Conservation (phyloP, 2,113 vertebrate species). For the Spermophilus dauricus region DNA sequence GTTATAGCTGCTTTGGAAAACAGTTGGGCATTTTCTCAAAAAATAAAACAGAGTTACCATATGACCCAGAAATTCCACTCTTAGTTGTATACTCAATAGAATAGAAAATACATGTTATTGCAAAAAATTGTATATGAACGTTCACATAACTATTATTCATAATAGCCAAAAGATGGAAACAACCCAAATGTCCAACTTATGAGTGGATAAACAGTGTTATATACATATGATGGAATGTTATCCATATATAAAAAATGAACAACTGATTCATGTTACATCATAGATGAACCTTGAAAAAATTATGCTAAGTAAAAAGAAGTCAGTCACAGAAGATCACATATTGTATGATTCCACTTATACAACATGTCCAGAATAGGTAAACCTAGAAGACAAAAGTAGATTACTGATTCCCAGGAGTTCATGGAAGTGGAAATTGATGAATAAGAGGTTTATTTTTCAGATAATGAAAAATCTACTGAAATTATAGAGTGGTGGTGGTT, state of each 20-base stretch:
- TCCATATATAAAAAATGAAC: background rate
- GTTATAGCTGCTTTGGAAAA: background rate
- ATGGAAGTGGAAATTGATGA: background rate
- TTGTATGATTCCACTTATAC: background rate
- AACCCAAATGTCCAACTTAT: background rate
- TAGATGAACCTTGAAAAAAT: slow-evolving; percentile 15
- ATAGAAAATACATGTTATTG: too few species aligned
- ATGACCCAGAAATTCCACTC: slow-evolving; percentile 8
- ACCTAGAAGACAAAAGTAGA: background rate
- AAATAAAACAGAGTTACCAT: background rate
- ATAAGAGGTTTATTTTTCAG: slow-evolving; percentile 16
- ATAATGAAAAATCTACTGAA: background rate
- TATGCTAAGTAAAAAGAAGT: slow-evolving; percentile 38
- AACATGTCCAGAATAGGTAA: slow-evolving; percentile 13
- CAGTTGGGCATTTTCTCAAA: background rate
- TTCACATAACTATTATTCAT: background rate
- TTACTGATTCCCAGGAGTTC: background rate
- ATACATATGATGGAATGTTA: background rate
- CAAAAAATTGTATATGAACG: background rate
- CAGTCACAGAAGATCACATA: background rate
- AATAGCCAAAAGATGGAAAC: slow-evolving; percentile 1
- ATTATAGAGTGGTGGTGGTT: background rate
- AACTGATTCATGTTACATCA: background rate
- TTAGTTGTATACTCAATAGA: too few species aligned
- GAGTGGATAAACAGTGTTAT: background rate